Evolutionary conservation across 2,888 invertebrate genomes (phyloP).

Genomic region (Drosophila mettleri): DNA sequence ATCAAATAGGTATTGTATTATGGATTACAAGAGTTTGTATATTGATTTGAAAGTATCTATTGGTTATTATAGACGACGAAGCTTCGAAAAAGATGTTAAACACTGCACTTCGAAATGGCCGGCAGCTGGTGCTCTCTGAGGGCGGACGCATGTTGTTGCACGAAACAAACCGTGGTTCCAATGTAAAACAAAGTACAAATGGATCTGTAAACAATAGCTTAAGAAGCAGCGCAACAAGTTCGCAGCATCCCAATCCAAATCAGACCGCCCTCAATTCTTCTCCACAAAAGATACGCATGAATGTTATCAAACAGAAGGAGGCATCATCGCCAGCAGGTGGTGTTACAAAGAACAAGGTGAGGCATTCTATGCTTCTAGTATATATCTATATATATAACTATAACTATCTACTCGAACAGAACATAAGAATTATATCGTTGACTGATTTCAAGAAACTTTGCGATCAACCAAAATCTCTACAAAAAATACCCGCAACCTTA

Average conservation of each 20-base stretch:
- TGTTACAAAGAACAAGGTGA: constrained; percentile 70
- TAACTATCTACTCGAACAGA: constrained; percentile 58
- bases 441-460: constrained; percentile 84
- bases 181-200: constrained; percentile 50
- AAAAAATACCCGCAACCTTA: constrained; percentile 78
- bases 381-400: no score
- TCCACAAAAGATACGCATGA: constrained; percentile 73
- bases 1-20: constrained; percentile 80
- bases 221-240: constrained; percentile 42
- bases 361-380: neutral
- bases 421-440: constrained; percentile 84
- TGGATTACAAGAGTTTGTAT: no score
- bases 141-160: constrained; percentile 92
- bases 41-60: neutral
- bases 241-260: constrained; percentile 43
- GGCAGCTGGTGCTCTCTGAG: constrained; percentile 93
- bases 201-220: constrained; percentile 46
- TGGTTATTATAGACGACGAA: constrained; percentile 86
- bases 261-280: constrained; percentile 37
- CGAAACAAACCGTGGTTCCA: constrained; percentile 79
- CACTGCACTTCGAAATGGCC: constrained; percentile 93
- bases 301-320: constrained; percentile 72
- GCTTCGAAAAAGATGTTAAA: constrained; percentile 89
- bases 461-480: constrained; percentile 78
- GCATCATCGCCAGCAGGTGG: constrained; percentile 41